Evolutionary conservation across 2,113 vertebrate genomes (phyloP).

Genomic region (Prunella fulvescens): DNA sequence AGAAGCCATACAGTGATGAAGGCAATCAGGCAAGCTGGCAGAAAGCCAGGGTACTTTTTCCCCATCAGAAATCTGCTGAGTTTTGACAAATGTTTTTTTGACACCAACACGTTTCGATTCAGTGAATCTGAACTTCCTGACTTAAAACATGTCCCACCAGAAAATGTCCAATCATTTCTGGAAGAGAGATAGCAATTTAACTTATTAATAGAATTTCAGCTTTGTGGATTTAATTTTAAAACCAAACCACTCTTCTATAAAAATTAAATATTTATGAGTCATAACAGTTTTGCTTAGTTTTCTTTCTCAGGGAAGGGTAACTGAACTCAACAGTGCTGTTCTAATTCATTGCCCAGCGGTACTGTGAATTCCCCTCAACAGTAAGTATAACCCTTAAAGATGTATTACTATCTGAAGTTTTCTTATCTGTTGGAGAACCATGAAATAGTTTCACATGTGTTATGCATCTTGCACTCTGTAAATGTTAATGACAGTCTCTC

Average conservation of each 20-base stretch:
- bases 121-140: background rate
- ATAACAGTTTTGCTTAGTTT: background rate
- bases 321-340: slow-evolving; percentile 53
- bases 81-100: background rate
- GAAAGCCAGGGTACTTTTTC: background rate
- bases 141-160: background rate
- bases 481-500: background rate
- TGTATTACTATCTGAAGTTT: background rate
- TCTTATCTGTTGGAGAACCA: background rate
- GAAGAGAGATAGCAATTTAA: background rate
- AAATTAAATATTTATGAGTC: slow-evolving; percentile 1
- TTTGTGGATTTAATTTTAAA: slow-evolving; percentile 15
- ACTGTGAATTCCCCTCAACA: slow-evolving; percentile 1
- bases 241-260: background rate
- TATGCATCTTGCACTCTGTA: background rate
- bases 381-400: slow-evolving; percentile 17
- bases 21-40: background rate
- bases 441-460: background rate
- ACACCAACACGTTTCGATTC: background rate
- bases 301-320: background rate
- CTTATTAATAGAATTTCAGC: background rate
- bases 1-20: background rate
- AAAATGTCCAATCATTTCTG: background rate
- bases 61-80: background rate
- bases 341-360: background rate